Conservation (phyloP, 2,797 vertebrate genomes). For the Peromyscus eremicus region DNA sequence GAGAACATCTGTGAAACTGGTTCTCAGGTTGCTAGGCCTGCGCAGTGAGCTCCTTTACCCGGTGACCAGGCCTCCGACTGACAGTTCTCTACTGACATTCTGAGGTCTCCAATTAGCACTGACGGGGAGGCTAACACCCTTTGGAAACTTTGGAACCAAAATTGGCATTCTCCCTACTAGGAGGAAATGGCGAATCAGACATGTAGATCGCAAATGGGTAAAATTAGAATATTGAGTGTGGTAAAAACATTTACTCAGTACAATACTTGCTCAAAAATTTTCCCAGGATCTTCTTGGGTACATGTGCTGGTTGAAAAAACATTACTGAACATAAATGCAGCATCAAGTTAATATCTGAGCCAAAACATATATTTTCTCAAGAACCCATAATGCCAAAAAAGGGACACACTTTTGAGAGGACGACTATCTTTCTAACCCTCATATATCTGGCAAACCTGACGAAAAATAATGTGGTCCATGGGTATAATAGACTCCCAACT, state of each 20-base stretch:
- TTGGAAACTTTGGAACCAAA: slow-evolving; percentile 44
- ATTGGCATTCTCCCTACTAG: slow-evolving; percentile 12
- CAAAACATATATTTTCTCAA: slow-evolving; percentile 81
- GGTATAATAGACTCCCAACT: slow-evolving; percentile 6
- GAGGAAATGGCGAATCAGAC: slow-evolving; percentile 62
- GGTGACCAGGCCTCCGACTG: not conserved
- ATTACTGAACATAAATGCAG: slow-evolving; percentile 76
- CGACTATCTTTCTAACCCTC: slow-evolving; percentile 61
- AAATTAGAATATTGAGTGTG: slow-evolving; percentile 64
- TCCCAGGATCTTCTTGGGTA: slow-evolving; percentile 77
- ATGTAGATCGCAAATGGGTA: slow-evolving; percentile 54
- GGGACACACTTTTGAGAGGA: slow-evolving; percentile 49
- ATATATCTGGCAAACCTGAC: slow-evolving; percentile 62
- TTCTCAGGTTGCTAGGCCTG: not conserved
- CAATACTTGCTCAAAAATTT: slow-evolving; percentile 72
- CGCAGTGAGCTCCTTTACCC: not conserved
- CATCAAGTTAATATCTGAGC: slow-evolving; percentile 68
- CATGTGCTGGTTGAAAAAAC: slow-evolving; percentile 57
- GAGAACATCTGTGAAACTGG: not conserved
- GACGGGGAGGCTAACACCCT: not conserved
- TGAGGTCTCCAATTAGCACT: not conserved
- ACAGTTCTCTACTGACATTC: not conserved
- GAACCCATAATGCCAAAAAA: slow-evolving; percentile 72
- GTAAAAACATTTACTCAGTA: slow-evolving; percentile 54
- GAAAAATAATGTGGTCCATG: slow-evolving; percentile 35